Base-by-base conservation (phyloP, 1,140 invertebrate genomes). In the Bursaphelenchus mucronatus region DNA sequence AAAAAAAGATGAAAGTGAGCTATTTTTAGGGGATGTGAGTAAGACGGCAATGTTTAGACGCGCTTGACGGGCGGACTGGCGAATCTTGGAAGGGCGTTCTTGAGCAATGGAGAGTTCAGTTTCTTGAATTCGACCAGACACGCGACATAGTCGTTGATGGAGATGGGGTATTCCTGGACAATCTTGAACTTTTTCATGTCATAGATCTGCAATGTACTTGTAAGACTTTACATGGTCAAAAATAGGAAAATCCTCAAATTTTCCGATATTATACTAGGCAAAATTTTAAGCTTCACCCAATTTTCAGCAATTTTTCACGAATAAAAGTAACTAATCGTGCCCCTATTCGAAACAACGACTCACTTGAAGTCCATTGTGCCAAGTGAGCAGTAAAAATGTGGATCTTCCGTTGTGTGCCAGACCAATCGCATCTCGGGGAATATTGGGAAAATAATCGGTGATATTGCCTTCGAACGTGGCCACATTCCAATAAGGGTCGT, bases 401-500 rank as follows among this genome's bases (percentile, higher is more conserved):
- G 44, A 13, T 5, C 21, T 11, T 21, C 40, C 19, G 8, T 51
- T 54, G 51, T 68, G 62, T n/a, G 53, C 54, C n/a, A 68, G 30
- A 19, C 66, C 66, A 55, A 68, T 66, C n/a, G 64, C 63, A 58
- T 68, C 55, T 15, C 43, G 21, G 6, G 66, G 66, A 15, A 68
- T n/a, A 15, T 46, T 50, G 45, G 53, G 47, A 30, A 68, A 67
- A 39, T 66, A 51, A 9, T 59, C 57, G 11, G 11, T 59, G 57
- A 59, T 44, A 6, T 13, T 59, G 13, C 56, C 55, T 44, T 39
- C 61, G 30, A 70, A 70, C 13, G 68, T 52, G 39, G 46, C 54
- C 21, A 70, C n/a, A 64, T 70, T 70, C 52, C 54, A 64, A 46
- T 62, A 70, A 13, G 68, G 67, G 57, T 70, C 68, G 50, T 68